Conservation (phyloP, 2,113 vertebrate species). For the Dermatemys mawii region DNA sequence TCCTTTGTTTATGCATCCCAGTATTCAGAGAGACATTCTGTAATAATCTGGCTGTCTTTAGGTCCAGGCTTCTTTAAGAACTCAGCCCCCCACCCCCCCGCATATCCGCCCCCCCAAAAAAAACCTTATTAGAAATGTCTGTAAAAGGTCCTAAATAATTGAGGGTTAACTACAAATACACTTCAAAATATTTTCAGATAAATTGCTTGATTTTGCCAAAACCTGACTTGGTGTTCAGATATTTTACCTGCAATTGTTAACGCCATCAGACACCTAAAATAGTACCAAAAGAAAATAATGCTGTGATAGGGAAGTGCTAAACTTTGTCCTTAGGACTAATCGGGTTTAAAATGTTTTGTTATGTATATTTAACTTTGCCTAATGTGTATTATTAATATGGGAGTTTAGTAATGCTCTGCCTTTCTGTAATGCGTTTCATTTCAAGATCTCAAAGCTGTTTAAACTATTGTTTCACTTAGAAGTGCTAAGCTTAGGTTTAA, state of each 20-base stretch:
- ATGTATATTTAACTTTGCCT: background rate
- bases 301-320: background rate
- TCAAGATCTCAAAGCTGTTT: background rate
- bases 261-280: background rate
- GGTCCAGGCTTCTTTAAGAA: background rate
- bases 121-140: background rate
- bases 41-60: too few species aligned
- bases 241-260: background rate
- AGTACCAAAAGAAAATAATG: background rate
- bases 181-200: background rate
- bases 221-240: background rate
- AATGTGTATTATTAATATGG: background rate
- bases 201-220: background rate
- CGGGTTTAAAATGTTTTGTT: background rate
- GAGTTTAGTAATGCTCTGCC: background rate
- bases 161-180: background rate
- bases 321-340: background rate
- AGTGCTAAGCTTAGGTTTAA: background rate
- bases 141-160: background rate
- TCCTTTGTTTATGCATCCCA: too few species aligned
- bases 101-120: too few species aligned
- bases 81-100: too few species aligned
- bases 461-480: background rate
- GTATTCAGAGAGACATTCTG: too few species aligned
- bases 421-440: background rate